Base-by-base conservation (phyloP, 2,797 vertebrate species). In the Pelodytes ibericus region DNA sequence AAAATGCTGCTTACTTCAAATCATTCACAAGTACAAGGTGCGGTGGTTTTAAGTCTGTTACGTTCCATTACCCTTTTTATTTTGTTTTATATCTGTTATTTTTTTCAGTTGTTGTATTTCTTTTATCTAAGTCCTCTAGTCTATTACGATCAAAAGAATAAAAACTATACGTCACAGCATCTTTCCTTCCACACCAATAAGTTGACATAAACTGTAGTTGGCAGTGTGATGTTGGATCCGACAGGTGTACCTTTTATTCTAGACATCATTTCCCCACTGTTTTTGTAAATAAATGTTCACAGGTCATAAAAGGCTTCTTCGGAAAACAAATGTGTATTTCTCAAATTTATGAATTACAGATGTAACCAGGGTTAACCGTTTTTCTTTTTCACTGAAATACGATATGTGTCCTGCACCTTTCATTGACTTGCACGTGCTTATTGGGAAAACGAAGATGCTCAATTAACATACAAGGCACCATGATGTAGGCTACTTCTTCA, bases 1-100 rank as follows among this genome's bases (percentile, higher is more conserved):
- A 81, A 89, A 53, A 87, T 86, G 89, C 90, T 87, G 92, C 90
- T 91, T 88, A 83, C 82, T 88, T 89, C 81, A 89, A 83, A 87
- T 87, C n/a, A 53, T 24, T 53, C 87, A 84, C 62, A 85, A 88
- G 81, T 84, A 82, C 85, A 86, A 86, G 82, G 74, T 25, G 84
- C 90, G 91, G 90, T 91, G 92, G 66, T 88, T 88, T 87, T 82
- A 72, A 81, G 81, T 87, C 82, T 77, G 78, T 56, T 0, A 80
- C 86, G 85, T 87, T 87, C 84, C 85, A 80, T 74, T 65, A 82
- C 80, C 83, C 81, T 82, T 82, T 87, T 81, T 81, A 85, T 87
- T 66, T 58, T 82, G 84, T 84, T 89, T 88, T 89, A 67, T 80
- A 83, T 20, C 30, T 86, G 82, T 84, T 83, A 75, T 83, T 80